These are phyloP conservation scores for Drosophila acutilabella DNA, from an alignment of 2,888 invertebrate genomes.

Conservation along the genomic window DNA sequence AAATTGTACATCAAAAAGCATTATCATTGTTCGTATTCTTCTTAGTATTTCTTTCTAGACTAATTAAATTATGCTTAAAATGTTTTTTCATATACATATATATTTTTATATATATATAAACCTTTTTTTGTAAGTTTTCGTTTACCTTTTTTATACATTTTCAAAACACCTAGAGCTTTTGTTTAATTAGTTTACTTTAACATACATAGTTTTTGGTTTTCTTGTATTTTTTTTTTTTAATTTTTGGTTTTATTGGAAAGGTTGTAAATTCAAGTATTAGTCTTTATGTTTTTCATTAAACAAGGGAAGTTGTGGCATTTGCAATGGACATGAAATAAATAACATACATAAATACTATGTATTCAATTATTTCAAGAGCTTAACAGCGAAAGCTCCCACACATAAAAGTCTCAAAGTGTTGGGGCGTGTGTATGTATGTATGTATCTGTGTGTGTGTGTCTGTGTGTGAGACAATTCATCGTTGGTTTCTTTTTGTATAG, in stretches of 20 bases:
- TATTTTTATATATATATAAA: not conserved
- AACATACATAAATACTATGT: slow-evolving; percentile 19
- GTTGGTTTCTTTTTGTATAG: not conserved
- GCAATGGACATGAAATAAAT: slow-evolving; percentile 44
- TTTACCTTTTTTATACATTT: slow-evolving; percentile 53
- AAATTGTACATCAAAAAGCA: slow-evolving; percentile 61
- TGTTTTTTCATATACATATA: slow-evolving; percentile 19
- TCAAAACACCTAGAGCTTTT: slow-evolving; percentile 72
- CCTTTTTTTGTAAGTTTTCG: slow-evolving; percentile 12
- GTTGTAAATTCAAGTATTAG: slow-evolving; percentile 78
- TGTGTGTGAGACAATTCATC: not conserved
- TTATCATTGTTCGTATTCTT: slow-evolving; percentile 11
- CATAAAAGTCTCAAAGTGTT: not conserved
- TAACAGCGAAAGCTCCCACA: slow-evolving; percentile 2
- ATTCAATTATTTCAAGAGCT: slow-evolving; percentile 26
- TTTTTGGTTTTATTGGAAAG: slow-evolving; percentile 48
- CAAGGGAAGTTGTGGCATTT: slow-evolving; percentile 60
- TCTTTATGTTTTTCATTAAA: slow-evolving; percentile 77
- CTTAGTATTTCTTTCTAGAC: slow-evolving; percentile 37
- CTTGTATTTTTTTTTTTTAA: slow-evolving; percentile 22
- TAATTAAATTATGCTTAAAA: slow-evolving; percentile 65
- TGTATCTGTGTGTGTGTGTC: slow-evolving; percentile 9
- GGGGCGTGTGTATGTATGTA: not conserved
- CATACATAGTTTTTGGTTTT: slow-evolving; percentile 35
- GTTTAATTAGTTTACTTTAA: slow-evolving; percentile 41